These are phyloP conservation scores for Prionace glauca DNA, from an alignment of 2,797 vertebrate genomes.

Conservation along the genomic window DNA sequence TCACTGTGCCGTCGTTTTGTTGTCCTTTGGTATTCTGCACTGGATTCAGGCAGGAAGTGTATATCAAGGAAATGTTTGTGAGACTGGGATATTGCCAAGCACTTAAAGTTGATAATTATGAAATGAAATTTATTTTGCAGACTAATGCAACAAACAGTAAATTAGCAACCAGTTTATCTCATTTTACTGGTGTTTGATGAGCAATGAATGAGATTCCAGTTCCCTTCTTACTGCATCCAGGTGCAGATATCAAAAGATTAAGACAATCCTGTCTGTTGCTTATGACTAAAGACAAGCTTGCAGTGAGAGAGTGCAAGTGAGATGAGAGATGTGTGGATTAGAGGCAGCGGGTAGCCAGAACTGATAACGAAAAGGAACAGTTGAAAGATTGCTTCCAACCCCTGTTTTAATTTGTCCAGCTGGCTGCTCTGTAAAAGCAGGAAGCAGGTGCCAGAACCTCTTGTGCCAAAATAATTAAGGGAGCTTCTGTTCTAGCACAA, in stretches of 20 bases:
- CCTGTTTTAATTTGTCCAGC: not conserved
- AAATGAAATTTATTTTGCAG: not conserved
- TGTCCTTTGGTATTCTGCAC: not conserved
- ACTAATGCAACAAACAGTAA: not conserved
- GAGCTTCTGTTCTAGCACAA: not conserved
- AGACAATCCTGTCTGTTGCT: not conserved
- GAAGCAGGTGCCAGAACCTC: not conserved
- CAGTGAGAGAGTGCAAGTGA: not conserved
- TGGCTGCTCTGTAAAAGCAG: not conserved
- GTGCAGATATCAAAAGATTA: not conserved
- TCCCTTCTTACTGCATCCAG: not conserved
- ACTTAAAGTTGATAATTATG: not conserved
- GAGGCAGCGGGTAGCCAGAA: not conserved
- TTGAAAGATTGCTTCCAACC: not conserved
- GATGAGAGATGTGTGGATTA: not conserved
- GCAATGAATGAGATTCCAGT: not conserved
- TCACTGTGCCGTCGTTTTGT: not conserved
- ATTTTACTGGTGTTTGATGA: not conserved
- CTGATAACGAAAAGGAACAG: not conserved
- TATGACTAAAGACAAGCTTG: not conserved
- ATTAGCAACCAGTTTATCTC: not conserved
- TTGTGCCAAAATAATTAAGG: not conserved
- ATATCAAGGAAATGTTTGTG: not conserved
- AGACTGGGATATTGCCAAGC: not conserved
- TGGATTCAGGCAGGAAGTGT: not conserved